phyloP scores from a whole-genome alignment of 2,797 vertebrate species.

The Myotis findleyi region DNA sequence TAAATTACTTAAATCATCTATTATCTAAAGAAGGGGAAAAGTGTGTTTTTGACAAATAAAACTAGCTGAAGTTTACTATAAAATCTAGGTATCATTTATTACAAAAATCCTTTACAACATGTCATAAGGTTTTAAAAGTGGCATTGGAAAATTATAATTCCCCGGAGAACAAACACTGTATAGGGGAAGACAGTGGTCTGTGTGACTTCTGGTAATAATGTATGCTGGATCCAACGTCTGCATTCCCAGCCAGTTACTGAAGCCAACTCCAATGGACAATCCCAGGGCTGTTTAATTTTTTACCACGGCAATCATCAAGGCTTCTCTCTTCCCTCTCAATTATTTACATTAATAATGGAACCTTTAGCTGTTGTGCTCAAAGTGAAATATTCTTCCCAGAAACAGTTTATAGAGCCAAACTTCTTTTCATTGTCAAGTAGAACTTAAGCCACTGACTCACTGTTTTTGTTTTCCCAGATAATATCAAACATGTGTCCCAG shows the following conservation, averaged over 20 bases:
- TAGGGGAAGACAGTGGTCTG: background rate
- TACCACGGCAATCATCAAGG: constrained; percentile 60
- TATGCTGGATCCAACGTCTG: constrained; percentile 66
- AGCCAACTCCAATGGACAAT: constrained; percentile 51
- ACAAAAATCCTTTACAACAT: constrained; percentile 23
- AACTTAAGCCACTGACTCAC: constrained; percentile 54
- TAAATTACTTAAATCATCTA: constrained; percentile 30
- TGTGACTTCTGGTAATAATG: constrained; percentile 36
- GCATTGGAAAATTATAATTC: background rate
- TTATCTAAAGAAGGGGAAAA: background rate
- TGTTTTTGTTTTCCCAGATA: constrained; percentile 74
- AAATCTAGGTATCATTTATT: constrained; percentile 32
- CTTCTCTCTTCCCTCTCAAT: constrained; percentile 61
- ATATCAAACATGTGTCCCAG: constrained; percentile 75
- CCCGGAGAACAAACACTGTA: background rate
- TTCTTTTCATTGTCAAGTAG: constrained; percentile 55
- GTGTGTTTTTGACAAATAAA: background rate
- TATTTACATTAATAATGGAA: constrained; percentile 80
- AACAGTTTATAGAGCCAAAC: constrained; percentile 62
- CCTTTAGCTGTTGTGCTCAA: constrained; percentile 24
- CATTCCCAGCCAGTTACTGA: constrained; percentile 79
- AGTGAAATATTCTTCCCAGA: constrained; percentile 69
- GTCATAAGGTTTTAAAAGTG: background rate
- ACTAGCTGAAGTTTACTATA: constrained; percentile 1
- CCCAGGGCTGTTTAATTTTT: constrained; percentile 67